Evolutionary conservation across 2,797 vertebrate species (phyloP).

Genomic region (Sarcoramphus papa): DNA sequence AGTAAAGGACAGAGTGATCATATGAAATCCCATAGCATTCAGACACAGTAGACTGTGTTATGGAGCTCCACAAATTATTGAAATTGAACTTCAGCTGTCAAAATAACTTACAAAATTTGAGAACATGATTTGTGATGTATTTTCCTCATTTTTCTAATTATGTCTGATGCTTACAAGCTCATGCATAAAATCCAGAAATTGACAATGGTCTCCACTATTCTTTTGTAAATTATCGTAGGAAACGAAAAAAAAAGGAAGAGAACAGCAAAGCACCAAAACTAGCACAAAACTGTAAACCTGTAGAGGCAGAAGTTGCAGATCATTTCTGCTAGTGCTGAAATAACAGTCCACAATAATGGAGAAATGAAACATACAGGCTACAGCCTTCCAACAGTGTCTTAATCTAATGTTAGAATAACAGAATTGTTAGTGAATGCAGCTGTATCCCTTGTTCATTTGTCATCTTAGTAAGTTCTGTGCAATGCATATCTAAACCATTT

Average conservation of each 20-base stretch:
- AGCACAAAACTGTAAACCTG: background rate
- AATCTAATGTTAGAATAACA: background rate
- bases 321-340: background rate
- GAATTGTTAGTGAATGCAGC: background rate
- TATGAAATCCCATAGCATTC: background rate
- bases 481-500: background rate
- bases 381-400: background rate
- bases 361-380: background rate
- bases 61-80: background rate
- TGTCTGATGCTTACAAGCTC: background rate
- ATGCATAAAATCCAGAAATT: background rate
- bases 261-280: background rate
- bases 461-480: background rate
- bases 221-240: background rate
- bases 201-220: background rate
- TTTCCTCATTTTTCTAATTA: background rate
- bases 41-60: background rate
- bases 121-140: background rate
- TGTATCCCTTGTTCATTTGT: background rate
- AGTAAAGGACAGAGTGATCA: background rate
- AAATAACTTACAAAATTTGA: background rate
- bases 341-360: background rate
- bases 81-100: background rate
- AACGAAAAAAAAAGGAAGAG: background rate
- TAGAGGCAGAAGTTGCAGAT: background rate